Conservation (phyloP, 2,113 vertebrate species). For the Rhea americana region DNA sequence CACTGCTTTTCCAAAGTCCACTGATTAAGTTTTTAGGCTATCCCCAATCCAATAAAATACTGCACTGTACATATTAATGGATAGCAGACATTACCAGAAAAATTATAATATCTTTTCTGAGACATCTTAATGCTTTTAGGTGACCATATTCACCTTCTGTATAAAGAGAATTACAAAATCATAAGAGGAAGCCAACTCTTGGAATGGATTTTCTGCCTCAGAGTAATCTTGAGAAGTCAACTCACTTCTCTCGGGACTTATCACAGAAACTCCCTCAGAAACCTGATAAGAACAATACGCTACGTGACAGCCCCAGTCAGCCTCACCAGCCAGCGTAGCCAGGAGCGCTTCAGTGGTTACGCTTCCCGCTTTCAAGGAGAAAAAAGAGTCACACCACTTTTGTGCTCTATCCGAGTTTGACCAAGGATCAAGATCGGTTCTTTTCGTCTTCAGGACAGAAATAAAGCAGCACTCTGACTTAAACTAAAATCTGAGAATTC, state of each 20-base stretch:
- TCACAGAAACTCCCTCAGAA: background rate
- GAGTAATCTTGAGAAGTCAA: background rate
- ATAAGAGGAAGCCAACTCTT: background rate
- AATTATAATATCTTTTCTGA: background rate
- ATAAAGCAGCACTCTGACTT: background rate
- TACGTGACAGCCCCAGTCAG: background rate
- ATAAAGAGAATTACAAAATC: background rate
- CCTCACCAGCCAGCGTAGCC: background rate
- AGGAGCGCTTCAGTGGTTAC: fast-evolving
- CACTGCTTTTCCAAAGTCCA: background rate
- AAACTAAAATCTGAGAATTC: background rate
- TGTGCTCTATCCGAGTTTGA: background rate
- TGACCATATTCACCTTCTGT: background rate
- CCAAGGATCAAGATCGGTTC: background rate
- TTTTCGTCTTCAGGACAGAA: background rate
- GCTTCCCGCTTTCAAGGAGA: background rate
- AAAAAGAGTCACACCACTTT: background rate
- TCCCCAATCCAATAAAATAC: background rate
- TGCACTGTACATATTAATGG: background rate
- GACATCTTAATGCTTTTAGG: background rate
- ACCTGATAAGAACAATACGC: background rate
- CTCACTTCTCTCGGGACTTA: background rate
- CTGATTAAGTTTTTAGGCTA: background rate
- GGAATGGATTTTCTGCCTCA: background rate
- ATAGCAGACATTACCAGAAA: background rate